A percentile compares a stretch with the other conserved stretches of the same genome.
These are phyloP conservation scores for Lordiphosa fenestrarum DNA, from an alignment of 2,888 invertebrate genomes.

Conservation along the genomic window DNA sequence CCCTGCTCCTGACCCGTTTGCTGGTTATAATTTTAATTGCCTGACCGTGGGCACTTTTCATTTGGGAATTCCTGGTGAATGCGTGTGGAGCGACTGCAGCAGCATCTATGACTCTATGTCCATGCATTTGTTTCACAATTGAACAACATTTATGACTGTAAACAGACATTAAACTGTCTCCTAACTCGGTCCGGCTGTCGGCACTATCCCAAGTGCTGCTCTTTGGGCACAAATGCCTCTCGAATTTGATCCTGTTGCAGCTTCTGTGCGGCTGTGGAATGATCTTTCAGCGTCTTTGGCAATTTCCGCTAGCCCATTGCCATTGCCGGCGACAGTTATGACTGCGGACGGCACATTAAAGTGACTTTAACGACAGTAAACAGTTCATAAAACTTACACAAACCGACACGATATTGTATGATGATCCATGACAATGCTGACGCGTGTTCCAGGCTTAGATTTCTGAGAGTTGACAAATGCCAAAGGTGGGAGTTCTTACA, in stretches of 20 bases:
- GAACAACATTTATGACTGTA: conserved; percentile 77
- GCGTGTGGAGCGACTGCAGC: neutral
- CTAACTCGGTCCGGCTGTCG: conserved; percentile 28
- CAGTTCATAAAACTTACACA: conserved; percentile 58
- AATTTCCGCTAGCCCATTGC: conserved; percentile 63
- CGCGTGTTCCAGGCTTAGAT: too few species aligned
- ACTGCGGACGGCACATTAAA: conserved; percentile 63
- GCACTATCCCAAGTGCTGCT: conserved; percentile 31
- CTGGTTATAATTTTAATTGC: conserved; percentile 68
- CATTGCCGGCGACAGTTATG: conserved; percentile 65
- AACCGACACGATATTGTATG: neutral
- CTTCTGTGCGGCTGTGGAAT: conserved; percentile 47
- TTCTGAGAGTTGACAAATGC: too few species aligned
- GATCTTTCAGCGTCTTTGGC: conserved; percentile 58
- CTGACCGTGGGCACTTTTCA: conserved; percentile 49
- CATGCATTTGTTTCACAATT: conserved; percentile 53
- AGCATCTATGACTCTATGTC: conserved; percentile 9
- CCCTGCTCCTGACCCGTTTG: neutral
- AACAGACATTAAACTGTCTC: conserved; percentile 77
- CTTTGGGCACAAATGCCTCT: conserved; percentile 29
- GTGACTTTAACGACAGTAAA: conserved; percentile 73
- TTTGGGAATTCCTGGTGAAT: conserved; percentile 21
- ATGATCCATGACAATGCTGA: conserved; percentile 1
- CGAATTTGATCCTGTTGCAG: conserved; percentile 63
- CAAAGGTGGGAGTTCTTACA: too few species aligned